Evolutionary conservation across 2,888 invertebrate species (phyloP), one percentile per base, ranked within the genome.

Genomic region (Caenorhabditis sulstoni): DNA sequence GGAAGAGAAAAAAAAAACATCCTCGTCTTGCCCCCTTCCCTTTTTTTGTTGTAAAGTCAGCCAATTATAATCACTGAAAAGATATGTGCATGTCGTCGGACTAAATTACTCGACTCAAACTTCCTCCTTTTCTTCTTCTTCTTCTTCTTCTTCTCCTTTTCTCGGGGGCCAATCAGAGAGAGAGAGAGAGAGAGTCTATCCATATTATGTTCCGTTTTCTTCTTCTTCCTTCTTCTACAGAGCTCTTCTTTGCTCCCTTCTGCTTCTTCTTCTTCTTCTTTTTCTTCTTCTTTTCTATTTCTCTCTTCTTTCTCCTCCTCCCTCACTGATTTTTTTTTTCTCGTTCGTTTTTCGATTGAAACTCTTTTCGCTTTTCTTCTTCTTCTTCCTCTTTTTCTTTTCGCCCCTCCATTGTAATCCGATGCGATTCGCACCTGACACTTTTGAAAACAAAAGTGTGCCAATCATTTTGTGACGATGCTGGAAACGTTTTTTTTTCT

Each of bases 131-230:
- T 35, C 12, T 47, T 35, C 22, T 23, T 52, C 35, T 39, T 22
- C 50, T 37, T 35, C 62, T 9, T 52, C 22, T n/a, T 55, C 41
- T 62, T 50, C 50, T 41, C 20, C 7, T 7, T 29, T 29, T 29
- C 29, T n/a, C 11, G 29, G 50, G 41, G 5, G 58, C 67, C 58
- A 67, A 67, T 58, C 58, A 68, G 50, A 44, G 58, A 14, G 35
- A 39, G n/a, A 37, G 11, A 37, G 11, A 37, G 37, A 37, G 39
- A 58, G 58, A 58, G 58, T 49, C 47, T 45, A 55, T 71, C 58
- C 58, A 49, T 57, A 49, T 71, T 58, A 49, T 57, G 62, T 57
- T 71, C 71, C 23, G 35, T 58, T 41, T n/a, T 66, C 41, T 50
- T 37, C 29, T 50, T 20, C 35, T 39, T 49, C n/a, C 37, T 44